These are phyloP conservation scores for Bimastos eiseni DNA, from an alignment of 2,888 invertebrate species.

Conservation along the genomic window DNA sequence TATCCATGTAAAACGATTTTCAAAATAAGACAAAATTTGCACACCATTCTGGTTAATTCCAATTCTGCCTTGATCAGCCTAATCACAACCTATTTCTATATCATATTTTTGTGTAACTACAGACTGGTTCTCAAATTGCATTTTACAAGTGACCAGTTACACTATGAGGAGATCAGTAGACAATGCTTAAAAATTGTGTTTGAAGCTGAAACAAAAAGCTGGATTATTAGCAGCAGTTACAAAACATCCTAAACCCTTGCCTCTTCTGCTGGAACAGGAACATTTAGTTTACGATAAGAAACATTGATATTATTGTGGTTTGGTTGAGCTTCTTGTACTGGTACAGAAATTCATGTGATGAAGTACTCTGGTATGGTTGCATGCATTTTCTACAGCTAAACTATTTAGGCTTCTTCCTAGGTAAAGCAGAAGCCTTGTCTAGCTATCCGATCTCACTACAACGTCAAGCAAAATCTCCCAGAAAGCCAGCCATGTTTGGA, in stretches of 20 bases:
- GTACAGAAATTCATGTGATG: too few relatives aligned
- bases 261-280: background rate
- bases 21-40: background rate
- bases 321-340: background rate
- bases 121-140: background rate
- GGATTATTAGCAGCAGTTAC: background rate
- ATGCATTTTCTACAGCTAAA: background rate
- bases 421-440: background rate
- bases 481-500: background rate
- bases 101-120: background rate
- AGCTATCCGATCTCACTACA: background rate
- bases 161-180: background rate
- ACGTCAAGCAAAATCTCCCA: background rate
- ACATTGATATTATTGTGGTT: background rate
- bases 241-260: background rate
- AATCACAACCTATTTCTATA: background rate
- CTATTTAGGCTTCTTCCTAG: background rate
- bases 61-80: background rate
- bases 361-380: background rate
- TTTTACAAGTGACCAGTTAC: background rate
- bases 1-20: background rate
- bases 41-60: background rate
- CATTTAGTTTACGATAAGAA: background rate
- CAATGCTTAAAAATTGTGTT: background rate
- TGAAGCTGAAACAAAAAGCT: background rate